Percentiles rank a stretch among this genome's conserved stretches.
phyloP scores from a whole-genome alignment of 2,113 vertebrate genomes.

The Scolopax mira region DNA sequence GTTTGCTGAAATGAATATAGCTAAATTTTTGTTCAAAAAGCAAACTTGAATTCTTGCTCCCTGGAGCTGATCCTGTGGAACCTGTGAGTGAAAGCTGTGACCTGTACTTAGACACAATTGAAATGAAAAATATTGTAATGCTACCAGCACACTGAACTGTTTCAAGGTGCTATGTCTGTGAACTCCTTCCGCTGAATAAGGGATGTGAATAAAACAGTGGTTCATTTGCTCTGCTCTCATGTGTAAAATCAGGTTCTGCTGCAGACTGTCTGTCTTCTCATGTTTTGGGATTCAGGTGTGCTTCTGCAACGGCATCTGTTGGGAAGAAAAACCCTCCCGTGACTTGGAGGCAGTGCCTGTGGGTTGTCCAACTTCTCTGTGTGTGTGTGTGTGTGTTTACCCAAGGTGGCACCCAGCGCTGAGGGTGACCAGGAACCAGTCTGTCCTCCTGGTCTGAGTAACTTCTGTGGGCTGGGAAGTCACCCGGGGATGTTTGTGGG shows the following conservation, averaged over 20 bases:
- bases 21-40: background rate
- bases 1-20: background rate
- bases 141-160: background rate
- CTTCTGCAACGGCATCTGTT: background rate
- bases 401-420: background rate
- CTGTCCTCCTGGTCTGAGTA: background rate
- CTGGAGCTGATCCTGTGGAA: background rate
- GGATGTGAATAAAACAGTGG: background rate
- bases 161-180: background rate
- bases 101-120: background rate
- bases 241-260: background rate
- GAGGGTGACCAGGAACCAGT: background rate
- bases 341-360: background rate
- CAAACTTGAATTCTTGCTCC: background rate
- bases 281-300: background rate
- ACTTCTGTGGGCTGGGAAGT: background rate
- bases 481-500: background rate
- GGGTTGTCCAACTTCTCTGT: background rate
- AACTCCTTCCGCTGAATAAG: background rate
- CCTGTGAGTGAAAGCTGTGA: background rate
- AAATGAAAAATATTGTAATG: background rate
- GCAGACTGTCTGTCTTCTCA: fast-evolving
- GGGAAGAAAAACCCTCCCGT: fast-evolving
- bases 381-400: background rate
- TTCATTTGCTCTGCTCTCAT: background rate